Evolutionary conservation across 2,888 invertebrate genomes (phyloP), one percentile per base, ranked within the genome.

Genomic region (Tubiluchus corallicola): DNA sequence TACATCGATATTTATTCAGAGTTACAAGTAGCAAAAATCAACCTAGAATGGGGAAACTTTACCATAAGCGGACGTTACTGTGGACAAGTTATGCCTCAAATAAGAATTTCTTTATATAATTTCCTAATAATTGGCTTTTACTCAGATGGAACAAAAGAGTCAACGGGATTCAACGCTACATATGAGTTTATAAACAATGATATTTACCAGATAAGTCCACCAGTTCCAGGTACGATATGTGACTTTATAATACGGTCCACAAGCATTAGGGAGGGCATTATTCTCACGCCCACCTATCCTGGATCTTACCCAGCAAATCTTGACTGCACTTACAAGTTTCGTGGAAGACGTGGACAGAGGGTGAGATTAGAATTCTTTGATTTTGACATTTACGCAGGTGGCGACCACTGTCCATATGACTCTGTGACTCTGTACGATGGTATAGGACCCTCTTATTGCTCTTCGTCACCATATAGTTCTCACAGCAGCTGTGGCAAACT

Each of bases 331-430:
- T 90, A 88, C 69, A 47, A 43, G 37, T 43, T 69, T 67, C 53
- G 79, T 82, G 96, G 96, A 43, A 75, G 76, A 61, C 73, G 76
- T 42, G 82, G 82, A 45, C 88, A 96, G 68, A 72, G 96, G 61
- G 83, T 96, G 56, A 78, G 90, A 52, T 74, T 96, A 56, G 88
- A 85, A 68, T 94, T 96, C 71, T 75, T 88, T 60, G 96, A 96
- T 71, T 96, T 96, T 70, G 94, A 94, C 70, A 76, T 96, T 55
- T 96, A 90, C 72, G 92, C 83, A 70, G 96, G 96, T 57, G 96
- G 94, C 57, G 82, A 88, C 59, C 96, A 96, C 67, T 98, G 96
- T 71, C 96, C 96, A 50, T 92, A 92, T 72, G 98, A 98, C 72
- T 88, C 79, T 71, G 82, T 98, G 57, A 85, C 85, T 68, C 80